A percentile compares a stretch with the other conserved stretches of the same genome.
phyloP scores from a whole-genome alignment of 2,797 vertebrate species.

The Heterohyrax brucei region DNA sequence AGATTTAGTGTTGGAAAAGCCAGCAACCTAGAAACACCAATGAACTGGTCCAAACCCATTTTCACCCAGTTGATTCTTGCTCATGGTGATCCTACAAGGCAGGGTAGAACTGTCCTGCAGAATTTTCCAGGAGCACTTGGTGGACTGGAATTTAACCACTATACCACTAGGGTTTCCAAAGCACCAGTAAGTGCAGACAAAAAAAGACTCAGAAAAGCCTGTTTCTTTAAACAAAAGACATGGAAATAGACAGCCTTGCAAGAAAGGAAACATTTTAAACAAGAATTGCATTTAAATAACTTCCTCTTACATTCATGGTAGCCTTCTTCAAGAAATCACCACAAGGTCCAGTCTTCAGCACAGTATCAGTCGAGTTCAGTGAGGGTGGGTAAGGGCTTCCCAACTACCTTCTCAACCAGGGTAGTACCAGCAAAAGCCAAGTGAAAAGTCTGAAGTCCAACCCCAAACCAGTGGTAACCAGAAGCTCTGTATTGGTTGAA shows the following conservation, averaged over 20 bases:
- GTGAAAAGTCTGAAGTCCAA: background rate
- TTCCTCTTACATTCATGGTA: too few relatives aligned
- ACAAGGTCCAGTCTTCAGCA: background rate
- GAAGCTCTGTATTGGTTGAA: background rate
- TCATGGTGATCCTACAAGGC: too few relatives aligned
- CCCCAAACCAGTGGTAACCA: background rate
- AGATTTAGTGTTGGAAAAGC: background rate
- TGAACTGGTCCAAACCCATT: too few relatives aligned
- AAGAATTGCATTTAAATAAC: background rate
- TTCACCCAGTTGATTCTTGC: too few relatives aligned
- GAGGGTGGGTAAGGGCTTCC: accelerated
- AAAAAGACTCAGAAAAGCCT: background rate
- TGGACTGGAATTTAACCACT: too few relatives aligned
- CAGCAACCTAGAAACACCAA: background rate
- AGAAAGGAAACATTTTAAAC: background rate
- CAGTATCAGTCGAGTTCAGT: background rate
- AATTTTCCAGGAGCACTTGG: too few relatives aligned
- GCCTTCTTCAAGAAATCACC: background rate
- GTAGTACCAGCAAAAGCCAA: background rate
- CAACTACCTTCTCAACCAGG: accelerated
- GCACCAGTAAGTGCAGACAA: background rate
- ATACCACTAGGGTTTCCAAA: background rate
- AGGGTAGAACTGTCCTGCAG: too few relatives aligned
- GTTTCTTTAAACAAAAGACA: background rate
- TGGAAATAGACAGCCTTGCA: background rate